These are phyloP conservation scores for Carposina sasakii DNA, from an alignment of 1,140 invertebrate genomes.

Conservation along the genomic window DNA sequence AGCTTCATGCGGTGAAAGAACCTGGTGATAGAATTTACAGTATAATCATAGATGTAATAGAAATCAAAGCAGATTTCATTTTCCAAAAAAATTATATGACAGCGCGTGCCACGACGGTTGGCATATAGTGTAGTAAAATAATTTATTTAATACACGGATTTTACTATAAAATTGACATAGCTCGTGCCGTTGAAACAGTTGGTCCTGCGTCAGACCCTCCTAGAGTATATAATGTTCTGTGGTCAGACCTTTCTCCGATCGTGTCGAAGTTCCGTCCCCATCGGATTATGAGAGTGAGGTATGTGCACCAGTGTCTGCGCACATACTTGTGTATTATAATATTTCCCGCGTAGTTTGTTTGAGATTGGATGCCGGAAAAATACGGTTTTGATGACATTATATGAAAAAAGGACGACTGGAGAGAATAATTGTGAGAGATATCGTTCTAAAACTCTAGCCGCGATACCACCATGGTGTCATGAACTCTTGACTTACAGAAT, in stretches of 20 bases:
- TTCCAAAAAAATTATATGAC: neutral
- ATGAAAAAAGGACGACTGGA: neutral
- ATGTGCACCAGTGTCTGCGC: neutral
- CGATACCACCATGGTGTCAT: neutral
- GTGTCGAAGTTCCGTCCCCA: too few species aligned
- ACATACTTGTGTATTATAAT: neutral
- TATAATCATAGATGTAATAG: neutral
- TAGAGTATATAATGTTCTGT: too few species aligned
- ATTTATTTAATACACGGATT: neutral
- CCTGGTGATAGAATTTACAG: conserved; percentile 21
- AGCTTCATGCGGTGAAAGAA: conserved; percentile 60
- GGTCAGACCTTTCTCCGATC: too few species aligned
- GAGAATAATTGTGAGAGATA: neutral
- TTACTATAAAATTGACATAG: too few species aligned
- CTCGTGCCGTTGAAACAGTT: too few species aligned
- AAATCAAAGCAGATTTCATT: neutral
- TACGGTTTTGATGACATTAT: neutral
- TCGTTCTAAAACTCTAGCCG: neutral
- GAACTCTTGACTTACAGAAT: conserved; percentile 30
- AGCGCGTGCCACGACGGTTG: neutral
- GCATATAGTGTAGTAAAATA: neutral
- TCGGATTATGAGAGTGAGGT: too few species aligned
- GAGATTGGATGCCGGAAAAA: neutral
- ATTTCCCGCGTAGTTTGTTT: neutral
- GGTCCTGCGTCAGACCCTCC: too few species aligned